A percentile compares a stretch with the other conserved stretches of the same genome.
These are phyloP conservation scores for Lutjanus argentimaculatus DNA, from an alignment of 2,797 vertebrate species.

Conservation along the genomic window DNA sequence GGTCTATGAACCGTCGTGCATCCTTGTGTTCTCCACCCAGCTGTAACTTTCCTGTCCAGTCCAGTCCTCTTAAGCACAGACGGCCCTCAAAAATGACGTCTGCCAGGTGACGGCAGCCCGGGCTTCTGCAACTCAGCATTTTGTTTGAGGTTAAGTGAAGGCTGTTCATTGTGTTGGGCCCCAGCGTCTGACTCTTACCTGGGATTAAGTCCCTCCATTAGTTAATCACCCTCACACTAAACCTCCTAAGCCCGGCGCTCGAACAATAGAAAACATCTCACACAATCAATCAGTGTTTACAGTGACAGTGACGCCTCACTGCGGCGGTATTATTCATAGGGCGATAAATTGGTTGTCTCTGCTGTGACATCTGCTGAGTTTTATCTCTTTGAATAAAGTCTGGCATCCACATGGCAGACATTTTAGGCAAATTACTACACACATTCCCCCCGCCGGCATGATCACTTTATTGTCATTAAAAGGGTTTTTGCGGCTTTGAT, in stretches of 20 bases:
- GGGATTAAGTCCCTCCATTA: conserved; percentile 84
- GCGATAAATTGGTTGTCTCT: conserved; percentile 70
- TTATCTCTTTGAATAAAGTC: conserved; percentile 69
- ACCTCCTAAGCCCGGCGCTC: conserved; percentile 71
- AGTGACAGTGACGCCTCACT: conserved; percentile 17
- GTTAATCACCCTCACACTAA: conserved; percentile 82
- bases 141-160: conserved; percentile 61
- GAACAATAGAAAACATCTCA: conserved; percentile 70
- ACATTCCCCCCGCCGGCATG: conserved; percentile 39
- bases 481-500: conserved; percentile 55
- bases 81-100: conserved; percentile 47
- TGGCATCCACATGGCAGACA: conserved; percentile 74
- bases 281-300: conserved; percentile 76
- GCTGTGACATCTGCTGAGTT: conserved; percentile 77
- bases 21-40: conserved; percentile 18
- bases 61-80: conserved; percentile 41
- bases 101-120: conserved; percentile 48
- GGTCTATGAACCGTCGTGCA: not conserved
- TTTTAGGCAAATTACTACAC: conserved; percentile 81
- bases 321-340: conserved; percentile 49
- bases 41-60: conserved; percentile 11
- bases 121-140: conserved; percentile 62
- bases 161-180: conserved; percentile 58
- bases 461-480: conserved; percentile 75
- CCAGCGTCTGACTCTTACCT: conserved; percentile 73